Conservation (phyloP, 2,113 vertebrate species). For the Melanerpes formicivorus region DNA sequence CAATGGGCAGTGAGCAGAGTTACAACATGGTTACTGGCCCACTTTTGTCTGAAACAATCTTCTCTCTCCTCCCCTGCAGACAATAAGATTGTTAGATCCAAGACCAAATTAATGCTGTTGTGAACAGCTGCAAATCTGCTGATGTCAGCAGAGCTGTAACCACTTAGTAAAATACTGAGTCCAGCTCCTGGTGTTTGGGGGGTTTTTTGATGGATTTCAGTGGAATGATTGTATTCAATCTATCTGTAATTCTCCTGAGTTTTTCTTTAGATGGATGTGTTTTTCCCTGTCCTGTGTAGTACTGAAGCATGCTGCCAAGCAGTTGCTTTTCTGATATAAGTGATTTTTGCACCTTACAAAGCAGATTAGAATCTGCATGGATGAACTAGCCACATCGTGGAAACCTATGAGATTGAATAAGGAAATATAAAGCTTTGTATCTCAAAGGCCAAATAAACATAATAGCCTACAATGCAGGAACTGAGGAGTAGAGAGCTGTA, state of each 20-base stretch:
- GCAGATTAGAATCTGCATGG: not conserved
- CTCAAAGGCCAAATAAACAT: not conserved
- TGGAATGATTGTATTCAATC: not conserved
- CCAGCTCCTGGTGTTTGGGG: not conserved
- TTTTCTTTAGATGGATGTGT: not conserved
- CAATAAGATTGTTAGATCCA: not conserved
- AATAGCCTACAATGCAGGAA: not conserved
- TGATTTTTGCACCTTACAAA: not conserved
- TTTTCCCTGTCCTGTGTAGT: not conserved
- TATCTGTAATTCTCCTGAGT: not conserved
- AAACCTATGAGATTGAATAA: not conserved
- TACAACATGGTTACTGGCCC: not conserved
- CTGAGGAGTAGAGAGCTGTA: not conserved
- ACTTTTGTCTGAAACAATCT: constrained; percentile 12
- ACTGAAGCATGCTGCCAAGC: not conserved
- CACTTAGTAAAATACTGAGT: not conserved
- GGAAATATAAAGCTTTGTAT: not conserved
- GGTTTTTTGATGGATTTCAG: not conserved
- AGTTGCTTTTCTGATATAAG: not conserved
- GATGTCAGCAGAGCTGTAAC: constrained; percentile 36
- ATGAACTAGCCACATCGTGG: not conserved
- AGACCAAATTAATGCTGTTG: constrained; percentile 33
- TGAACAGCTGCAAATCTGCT: constrained; percentile 55
- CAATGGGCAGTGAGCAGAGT: not conserved
- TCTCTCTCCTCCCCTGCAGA: not conserved